Evolutionary conservation across 2,888 invertebrate genomes (phyloP).

Genomic region (Stenchaetothrips biformis): DNA sequence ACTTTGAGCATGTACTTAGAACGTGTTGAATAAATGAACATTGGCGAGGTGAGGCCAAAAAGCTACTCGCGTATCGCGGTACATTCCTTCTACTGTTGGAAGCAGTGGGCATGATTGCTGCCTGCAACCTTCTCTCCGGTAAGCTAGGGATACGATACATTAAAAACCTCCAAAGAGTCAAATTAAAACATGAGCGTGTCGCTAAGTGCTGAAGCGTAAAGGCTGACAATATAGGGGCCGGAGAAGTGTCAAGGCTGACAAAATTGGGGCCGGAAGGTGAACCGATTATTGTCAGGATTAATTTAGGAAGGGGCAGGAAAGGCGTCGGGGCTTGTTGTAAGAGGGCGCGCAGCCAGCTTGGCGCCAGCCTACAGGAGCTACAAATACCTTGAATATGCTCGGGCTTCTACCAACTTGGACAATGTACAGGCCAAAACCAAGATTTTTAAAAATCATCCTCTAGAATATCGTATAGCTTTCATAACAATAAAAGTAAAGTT

Average conservation of each 20-base stretch:
- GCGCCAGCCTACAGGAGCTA: not conserved
- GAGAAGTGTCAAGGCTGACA: too few relatives aligned
- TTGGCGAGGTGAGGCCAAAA: not conserved
- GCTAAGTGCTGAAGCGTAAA: too few relatives aligned
- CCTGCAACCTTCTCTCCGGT: too few relatives aligned
- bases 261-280: too few relatives aligned
- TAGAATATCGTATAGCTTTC: not conserved
- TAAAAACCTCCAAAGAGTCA: too few relatives aligned
- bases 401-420: constrained; percentile 9
- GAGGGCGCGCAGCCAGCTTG: not conserved
- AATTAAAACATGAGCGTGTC: too few relatives aligned
- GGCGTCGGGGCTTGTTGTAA: not conserved
- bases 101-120: too few relatives aligned
- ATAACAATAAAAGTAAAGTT: not conserved
- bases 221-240: too few relatives aligned
- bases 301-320: not conserved
- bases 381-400: constrained; percentile 7
- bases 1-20: not conserved
- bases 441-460: not conserved
- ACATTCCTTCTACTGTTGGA: too few relatives aligned
- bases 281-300: not conserved
- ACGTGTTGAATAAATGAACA: not conserved
- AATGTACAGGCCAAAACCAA: not conserved
- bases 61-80: not conserved
- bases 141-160: too few relatives aligned